Base-by-base conservation (phyloP, 2,797 vertebrate species). In the Anguilla megastoma region DNA sequence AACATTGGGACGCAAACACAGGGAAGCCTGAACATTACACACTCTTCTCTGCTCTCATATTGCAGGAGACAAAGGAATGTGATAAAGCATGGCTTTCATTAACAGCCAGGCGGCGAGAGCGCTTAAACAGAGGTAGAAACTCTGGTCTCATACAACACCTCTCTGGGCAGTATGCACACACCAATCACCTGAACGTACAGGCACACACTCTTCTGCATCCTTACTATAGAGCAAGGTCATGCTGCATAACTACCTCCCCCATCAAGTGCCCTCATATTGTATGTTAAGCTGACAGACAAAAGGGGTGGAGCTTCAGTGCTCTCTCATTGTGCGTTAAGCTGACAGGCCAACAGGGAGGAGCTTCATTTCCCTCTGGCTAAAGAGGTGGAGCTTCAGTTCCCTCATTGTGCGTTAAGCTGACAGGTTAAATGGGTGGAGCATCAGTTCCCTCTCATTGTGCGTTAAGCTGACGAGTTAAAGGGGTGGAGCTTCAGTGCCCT, bases 391-490 rank as follows among this genome's bases (percentile, higher is more conserved):
- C 36, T 41, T 41, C 36, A 41, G 36, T 36, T 36, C 36, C 2
- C 36, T 41, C 36, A 41, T 41, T 41, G 36, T 41, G 36, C 36
- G 36, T 41, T 41, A 41, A 41, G 36, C 3, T 41, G 36, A 41
- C 36, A 0, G 0, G 36, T 0, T 41, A 41, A 41, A 86, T 82
- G 88, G 85, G 87, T 84, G 12, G 71, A 36, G 71, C 86, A 86
- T 90, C 91, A 91, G 88, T 90, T 85, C 63, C 21, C 86, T 92
- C 87, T 87, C 60, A 90, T 95, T 95, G 94, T 95, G 94, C 94
- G 91, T 93, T 93, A 91, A 93, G 1, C 84, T 94, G 94, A 95
- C 93, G 5, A 14, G 89, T 86, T 88, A 85, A 52, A 52, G 71
- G 85, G 86, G 27, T 27, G 88, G 83, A 88, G 90, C 7, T 21